These are phyloP conservation scores for Poeciliopsis retropinna DNA, from an alignment of 2,113 vertebrate species.

Conservation along the genomic window DNA sequence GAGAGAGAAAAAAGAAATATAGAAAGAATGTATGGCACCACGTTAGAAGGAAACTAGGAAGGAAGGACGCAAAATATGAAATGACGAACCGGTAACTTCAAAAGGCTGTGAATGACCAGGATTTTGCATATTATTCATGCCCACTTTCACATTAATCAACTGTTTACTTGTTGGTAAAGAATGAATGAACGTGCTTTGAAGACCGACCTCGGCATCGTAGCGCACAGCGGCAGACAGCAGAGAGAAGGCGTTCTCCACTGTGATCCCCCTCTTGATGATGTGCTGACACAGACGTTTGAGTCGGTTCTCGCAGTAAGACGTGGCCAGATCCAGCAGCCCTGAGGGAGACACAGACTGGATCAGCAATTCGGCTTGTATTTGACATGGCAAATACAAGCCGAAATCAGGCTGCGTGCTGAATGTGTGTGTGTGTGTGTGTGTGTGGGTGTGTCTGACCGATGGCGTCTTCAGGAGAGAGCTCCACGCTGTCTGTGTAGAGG, in stretches of 20 bases:
- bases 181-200: background rate
- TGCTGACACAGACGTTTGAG: constrained; percentile 96
- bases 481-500: constrained; percentile 93
- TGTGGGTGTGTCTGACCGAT: constrained; percentile 83
- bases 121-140: background rate
- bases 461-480: constrained; percentile 95
- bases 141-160: background rate
- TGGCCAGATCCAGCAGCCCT: constrained; percentile 97
- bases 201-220: constrained; percentile 94
- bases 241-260: constrained; percentile 93
- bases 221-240: constrained; percentile 94
- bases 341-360: background rate
- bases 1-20: background rate
- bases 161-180: background rate
- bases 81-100: too few species aligned
- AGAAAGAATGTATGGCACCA: background rate
- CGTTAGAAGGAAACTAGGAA: background rate
- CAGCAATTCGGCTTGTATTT: too few species aligned
- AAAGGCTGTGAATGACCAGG: background rate
- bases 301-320: constrained; percentile 96
- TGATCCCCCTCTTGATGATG: constrained; percentile 97
- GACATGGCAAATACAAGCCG: background rate
- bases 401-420: background rate
- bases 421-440: background rate
- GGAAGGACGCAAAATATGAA: too few species aligned